phyloP scores from a whole-genome alignment of 2,113 vertebrate genomes.

The Crotalus viridis region DNA sequence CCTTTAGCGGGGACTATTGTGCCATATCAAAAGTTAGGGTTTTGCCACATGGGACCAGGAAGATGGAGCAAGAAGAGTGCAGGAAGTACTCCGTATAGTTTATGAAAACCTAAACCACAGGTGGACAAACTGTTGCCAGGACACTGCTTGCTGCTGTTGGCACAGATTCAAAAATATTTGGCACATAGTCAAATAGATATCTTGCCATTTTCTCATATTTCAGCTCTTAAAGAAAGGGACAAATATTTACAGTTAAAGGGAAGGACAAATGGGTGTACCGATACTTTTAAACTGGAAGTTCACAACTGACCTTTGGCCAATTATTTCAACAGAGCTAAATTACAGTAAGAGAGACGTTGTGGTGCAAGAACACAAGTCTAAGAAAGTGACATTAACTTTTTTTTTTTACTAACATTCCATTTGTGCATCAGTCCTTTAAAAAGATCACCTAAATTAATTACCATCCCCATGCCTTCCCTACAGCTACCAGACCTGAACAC shows the following conservation, averaged over 20 bases:
- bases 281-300: not conserved
- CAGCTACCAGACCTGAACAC: not conserved
- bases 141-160: not conserved
- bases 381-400: not conserved
- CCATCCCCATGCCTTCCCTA: not conserved
- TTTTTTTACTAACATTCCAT: not conserved
- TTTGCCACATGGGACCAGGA: not conserved
- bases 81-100: not conserved
- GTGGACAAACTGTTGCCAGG: not conserved
- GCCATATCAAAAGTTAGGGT: not conserved
- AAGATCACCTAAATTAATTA: not conserved
- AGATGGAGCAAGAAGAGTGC: not conserved
- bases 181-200: not conserved
- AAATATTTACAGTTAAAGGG: constrained; percentile 9
- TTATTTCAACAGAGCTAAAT: not conserved
- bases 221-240: not conserved
- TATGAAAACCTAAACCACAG: not conserved
- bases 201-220: not conserved
- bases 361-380: not conserved
- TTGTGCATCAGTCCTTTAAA: not conserved
- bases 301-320: not conserved
- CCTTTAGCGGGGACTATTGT: not conserved
- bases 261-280: not conserved
- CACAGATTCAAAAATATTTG: not conserved
- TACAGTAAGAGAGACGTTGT: not conserved